Conservation (phyloP, 1,140 invertebrate genomes). For the Venturia canescens region DNA sequence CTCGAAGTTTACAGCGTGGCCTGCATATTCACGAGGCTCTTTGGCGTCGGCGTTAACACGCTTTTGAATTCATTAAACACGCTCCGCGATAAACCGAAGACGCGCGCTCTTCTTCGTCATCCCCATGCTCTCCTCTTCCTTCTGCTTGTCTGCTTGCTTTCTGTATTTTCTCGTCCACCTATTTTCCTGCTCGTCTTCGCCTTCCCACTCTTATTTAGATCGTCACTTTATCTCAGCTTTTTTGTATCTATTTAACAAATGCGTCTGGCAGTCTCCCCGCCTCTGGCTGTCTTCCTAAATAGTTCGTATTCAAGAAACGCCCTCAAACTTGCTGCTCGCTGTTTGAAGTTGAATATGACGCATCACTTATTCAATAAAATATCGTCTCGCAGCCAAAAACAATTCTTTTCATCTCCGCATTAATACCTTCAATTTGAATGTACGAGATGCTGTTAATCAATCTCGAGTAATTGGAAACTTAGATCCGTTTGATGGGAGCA, state of each 20-base stretch:
- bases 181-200: background rate
- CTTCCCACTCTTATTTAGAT: background rate
- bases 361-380: too few relatives aligned
- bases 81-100: slow-evolving; percentile 57
- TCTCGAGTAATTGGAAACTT: too few relatives aligned
- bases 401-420: too few relatives aligned
- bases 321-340: too few relatives aligned
- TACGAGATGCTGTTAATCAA: too few relatives aligned
- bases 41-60: slow-evolving; percentile 57
- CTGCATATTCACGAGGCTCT: slow-evolving; percentile 59
- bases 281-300: too few relatives aligned
- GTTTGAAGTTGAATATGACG: too few relatives aligned
- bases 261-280: background rate
- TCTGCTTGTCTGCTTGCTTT: background rate
- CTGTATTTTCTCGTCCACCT: background rate
- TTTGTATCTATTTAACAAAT: background rate
- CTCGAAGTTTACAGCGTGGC: slow-evolving; percentile 56
- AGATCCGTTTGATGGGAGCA: too few relatives aligned
- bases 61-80: slow-evolving; percentile 61
- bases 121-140: slow-evolving; percentile 2
- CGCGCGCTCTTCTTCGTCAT: slow-evolving; percentile 36
- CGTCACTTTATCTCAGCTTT: background rate
- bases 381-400: too few relatives aligned
- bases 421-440: too few relatives aligned
- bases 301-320: too few relatives aligned